These are phyloP conservation scores for Montipora cactus DNA, from an alignment of 64 coral and sea anemone species.

Conservation along the genomic window DNA sequence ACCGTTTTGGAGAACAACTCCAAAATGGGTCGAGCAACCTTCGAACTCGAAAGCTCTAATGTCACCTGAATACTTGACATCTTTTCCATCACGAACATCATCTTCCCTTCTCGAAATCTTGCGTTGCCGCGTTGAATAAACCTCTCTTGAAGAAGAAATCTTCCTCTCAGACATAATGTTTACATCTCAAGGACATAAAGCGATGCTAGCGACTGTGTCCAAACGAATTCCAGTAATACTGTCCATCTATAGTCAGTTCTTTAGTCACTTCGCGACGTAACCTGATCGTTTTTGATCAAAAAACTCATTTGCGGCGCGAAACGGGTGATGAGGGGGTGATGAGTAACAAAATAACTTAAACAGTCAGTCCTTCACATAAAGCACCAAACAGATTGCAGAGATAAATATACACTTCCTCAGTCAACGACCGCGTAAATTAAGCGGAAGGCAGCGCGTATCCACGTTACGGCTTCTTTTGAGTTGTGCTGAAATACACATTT, in stretches of 20 bases:
- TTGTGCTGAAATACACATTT: neutral
- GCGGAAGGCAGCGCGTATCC: neutral
- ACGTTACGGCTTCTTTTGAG: neutral
- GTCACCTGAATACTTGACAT: constrained; percentile 7
- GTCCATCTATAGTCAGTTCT: neutral
- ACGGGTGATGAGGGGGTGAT: neutral
- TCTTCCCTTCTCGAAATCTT: neutral
- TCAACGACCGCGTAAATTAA: neutral
- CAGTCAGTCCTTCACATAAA: neutral
- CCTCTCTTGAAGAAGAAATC: constrained; percentile 4
- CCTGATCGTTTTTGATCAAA: neutral
- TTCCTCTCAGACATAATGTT: constrained; percentile 27
- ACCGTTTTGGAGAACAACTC: constrained; percentile 47
- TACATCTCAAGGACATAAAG: neutral
- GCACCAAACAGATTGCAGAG: neutral
- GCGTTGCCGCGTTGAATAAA: neutral
- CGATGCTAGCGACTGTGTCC: neutral
- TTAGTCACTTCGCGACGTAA: neutral
- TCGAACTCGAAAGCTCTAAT: constrained; percentile 62
- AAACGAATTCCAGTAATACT: constrained; percentile 13
- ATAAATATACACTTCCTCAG: neutral
- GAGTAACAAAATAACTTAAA: no score
- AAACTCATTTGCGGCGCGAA: neutral
- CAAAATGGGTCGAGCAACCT: constrained; percentile 68
- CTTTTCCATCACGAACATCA: neutral